A percentile compares a stretch with the other conserved stretches of the same genome.
These are phyloP conservation scores for Sciaenops ocellatus DNA, from an alignment of 2,797 vertebrate genomes.

Conservation along the genomic window DNA sequence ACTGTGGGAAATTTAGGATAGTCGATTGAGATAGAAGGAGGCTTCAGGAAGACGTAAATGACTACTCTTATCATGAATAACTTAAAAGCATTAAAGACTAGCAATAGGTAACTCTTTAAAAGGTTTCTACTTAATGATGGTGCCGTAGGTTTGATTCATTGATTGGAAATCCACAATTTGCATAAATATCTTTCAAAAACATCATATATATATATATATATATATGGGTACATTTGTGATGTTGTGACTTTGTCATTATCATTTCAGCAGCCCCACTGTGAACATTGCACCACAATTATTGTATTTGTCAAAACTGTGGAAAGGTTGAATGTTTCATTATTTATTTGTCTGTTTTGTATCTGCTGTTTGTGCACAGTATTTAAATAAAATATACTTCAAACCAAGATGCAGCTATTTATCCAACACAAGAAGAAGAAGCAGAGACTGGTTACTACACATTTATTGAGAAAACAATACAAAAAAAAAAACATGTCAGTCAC, in stretches of 20 bases:
- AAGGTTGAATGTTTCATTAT: conserved; percentile 41
- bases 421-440: conserved; percentile 22
- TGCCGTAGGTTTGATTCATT: not conserved
- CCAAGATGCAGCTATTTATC: not conserved
- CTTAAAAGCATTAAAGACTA: not conserved
- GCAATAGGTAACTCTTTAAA: too few relatives aligned
- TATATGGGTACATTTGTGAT: not conserved
- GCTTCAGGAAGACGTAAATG: not conserved
- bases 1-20: conserved; percentile 11
- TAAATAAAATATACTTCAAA: conserved; percentile 54
- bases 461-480: conserved; percentile 58
- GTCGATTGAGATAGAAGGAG: not conserved
- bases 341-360: conserved; percentile 50
- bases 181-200: not conserved
- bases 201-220: too few relatives aligned
- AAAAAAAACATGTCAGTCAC: conserved; percentile 16
- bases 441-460: conserved; percentile 14
- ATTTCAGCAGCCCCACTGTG: conserved; percentile 11
- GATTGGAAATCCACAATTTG: not conserved
- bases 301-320: conserved; percentile 10
- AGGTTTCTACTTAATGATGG: not conserved
- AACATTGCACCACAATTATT: conserved; percentile 18
- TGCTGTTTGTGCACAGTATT: conserved; percentile 54
- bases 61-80: not conserved
- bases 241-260: not conserved